A percentile compares a stretch with the other conserved stretches of the same genome.
Evolutionary conservation across 2,888 invertebrate species (phyloP).

Genomic region (Agrotis exclamationis): DNA sequence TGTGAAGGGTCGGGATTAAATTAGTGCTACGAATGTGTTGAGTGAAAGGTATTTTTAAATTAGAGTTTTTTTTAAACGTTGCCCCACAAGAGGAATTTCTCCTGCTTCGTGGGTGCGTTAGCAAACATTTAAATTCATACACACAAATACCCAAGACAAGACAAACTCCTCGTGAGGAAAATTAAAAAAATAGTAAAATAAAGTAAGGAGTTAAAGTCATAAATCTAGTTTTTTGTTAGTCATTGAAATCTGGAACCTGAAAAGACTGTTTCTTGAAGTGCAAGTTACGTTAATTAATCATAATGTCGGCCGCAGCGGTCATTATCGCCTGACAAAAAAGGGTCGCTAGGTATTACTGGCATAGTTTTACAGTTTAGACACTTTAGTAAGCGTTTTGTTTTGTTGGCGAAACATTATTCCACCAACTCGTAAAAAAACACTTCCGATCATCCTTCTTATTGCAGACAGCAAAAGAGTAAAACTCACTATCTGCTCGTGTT

Average conservation of each 20-base stretch:
- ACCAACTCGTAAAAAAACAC: no score
- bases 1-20: constrained; percentile 48
- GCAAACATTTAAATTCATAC: no score
- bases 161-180: no score
- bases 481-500: no score
- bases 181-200: no score
- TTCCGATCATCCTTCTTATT: no score
- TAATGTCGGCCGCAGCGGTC: constrained; percentile 4
- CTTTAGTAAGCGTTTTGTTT: background rate
- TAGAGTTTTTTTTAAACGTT: background rate
- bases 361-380: background rate
- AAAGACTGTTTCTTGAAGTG: constrained; percentile 8
- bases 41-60: constrained; percentile 8
- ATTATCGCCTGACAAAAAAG: constrained; percentile 21
- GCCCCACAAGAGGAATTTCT: no score
- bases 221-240: background rate
- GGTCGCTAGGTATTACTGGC: background rate
- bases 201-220: no score
- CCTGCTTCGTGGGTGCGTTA: no score
- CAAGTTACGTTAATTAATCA: constrained; percentile 17
- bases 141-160: no score
- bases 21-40: constrained; percentile 31
- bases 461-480: no score
- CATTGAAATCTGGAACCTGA: background rate
- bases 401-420: background rate